phyloP scores from a whole-genome alignment of 2,113 vertebrate genomes.

The Pelusios castaneus region DNA sequence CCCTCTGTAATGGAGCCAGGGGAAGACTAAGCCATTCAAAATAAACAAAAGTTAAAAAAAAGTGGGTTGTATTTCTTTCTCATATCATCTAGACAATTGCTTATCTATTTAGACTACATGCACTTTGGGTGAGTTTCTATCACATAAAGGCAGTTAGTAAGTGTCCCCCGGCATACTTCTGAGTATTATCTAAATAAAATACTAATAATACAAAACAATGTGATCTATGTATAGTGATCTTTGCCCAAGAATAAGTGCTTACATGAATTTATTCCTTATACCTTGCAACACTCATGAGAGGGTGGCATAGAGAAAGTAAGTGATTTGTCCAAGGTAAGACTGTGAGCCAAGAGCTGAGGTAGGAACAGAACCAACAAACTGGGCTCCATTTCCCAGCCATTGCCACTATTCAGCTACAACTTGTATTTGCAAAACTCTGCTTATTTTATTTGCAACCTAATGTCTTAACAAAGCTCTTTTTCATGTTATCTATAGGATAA shows the following conservation, averaged over 20 bases:
- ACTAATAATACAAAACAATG: background rate
- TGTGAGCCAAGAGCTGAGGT: background rate
- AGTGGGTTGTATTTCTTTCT: background rate
- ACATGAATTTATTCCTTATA: background rate
- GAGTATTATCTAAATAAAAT: background rate
- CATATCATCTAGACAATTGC: background rate
- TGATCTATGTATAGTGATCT: accelerated
- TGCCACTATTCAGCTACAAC: background rate
- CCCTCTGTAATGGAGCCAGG: background rate
- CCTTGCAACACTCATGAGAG: background rate
- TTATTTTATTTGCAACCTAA: background rate
- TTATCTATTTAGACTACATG: background rate
- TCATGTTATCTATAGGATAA: conserved; percentile 14
- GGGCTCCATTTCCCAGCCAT: background rate
- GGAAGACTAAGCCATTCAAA: background rate
- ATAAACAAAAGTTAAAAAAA: accelerated
- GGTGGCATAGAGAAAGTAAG: background rate
- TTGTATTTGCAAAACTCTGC: background rate
- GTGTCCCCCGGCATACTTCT: background rate
- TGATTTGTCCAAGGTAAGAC: accelerated
- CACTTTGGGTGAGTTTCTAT: background rate
- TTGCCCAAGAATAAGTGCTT: background rate
- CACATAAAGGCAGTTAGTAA: background rate
- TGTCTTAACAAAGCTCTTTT: conserved; percentile 29
- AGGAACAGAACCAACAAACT: background rate